Evolutionary conservation across 2,113 vertebrate species (phyloP).

Genomic region (Lepidothrix coronata): DNA sequence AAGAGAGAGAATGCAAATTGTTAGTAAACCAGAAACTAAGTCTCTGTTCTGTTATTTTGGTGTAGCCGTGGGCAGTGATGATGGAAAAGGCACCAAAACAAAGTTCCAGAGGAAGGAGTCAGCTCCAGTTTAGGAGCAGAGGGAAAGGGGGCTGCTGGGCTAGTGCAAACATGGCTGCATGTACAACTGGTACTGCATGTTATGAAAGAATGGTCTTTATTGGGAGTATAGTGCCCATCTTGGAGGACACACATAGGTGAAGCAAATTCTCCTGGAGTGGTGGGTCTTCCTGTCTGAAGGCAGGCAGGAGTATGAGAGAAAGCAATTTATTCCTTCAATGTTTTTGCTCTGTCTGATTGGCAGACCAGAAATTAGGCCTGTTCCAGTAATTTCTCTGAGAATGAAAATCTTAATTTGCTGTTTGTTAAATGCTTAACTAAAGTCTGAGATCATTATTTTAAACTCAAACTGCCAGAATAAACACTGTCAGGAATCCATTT

Average conservation of each 20-base stretch:
- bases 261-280: background rate
- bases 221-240: background rate
- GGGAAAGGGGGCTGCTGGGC: background rate
- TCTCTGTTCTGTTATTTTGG: background rate
- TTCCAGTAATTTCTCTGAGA: constrained; percentile 45
- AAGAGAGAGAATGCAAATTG: background rate
- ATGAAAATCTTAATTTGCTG: constrained; percentile 54
- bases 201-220: background rate
- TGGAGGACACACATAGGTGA: background rate
- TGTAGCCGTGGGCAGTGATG: background rate
- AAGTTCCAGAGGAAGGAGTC: background rate
- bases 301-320: background rate
- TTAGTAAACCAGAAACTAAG: background rate
- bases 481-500: constrained; percentile 65
- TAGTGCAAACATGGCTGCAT: background rate
- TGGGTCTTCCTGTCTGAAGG: background rate
- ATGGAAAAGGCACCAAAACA: background rate
- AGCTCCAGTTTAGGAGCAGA: background rate
- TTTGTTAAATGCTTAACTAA: constrained; percentile 51
- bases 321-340: constrained; percentile 1
- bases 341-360: constrained; percentile 21
- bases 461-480: constrained; percentile 24
- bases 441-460: constrained; percentile 55
- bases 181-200: background rate
- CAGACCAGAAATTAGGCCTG: constrained; percentile 19